Evolutionary conservation across 2,113 vertebrate genomes (phyloP).

Genomic region (Odobenus rosmarus): DNA sequence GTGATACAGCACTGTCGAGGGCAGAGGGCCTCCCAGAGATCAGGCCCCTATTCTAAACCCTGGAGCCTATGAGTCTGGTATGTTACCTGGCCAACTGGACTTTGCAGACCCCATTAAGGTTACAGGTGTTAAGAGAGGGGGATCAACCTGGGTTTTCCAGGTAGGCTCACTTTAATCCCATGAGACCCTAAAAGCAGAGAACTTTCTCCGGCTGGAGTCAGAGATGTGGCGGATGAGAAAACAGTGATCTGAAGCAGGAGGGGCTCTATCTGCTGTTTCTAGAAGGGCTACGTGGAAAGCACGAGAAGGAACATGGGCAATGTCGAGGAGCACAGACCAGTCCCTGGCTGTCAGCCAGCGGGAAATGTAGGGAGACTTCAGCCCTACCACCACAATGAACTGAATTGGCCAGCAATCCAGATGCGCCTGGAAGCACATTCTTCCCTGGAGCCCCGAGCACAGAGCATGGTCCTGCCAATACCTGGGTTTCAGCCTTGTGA

Average conservation of each 20-base stretch:
- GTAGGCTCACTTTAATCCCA: not conserved
- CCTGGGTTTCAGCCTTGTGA: not conserved
- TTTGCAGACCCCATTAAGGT: not conserved
- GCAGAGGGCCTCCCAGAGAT: not conserved
- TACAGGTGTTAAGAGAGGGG: no score
- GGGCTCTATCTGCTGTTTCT: not conserved
- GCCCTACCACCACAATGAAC: not conserved
- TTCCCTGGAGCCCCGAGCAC: not conserved
- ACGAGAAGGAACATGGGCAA: fast-evolving
- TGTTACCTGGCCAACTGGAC: not conserved
- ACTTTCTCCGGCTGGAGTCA: not conserved
- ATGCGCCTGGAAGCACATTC: not conserved
- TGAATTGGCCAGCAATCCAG: not conserved
- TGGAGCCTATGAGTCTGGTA: not conserved
- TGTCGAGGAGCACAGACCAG: fast-evolving
- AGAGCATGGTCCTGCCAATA: fast-evolving
- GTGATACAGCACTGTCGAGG: not conserved
- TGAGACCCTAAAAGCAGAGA: not conserved
- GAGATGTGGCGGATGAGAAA: not conserved
- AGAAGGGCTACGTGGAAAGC: not conserved
- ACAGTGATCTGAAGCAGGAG: not conserved
- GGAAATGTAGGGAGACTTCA: not conserved
- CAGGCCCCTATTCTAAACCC: fast-evolving
- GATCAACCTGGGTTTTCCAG: not conserved
- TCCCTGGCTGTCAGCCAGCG: fast-evolving